Evolutionary conservation across 2,113 vertebrate genomes (phyloP).

Genomic region (Motacilla tschutschensis): DNA sequence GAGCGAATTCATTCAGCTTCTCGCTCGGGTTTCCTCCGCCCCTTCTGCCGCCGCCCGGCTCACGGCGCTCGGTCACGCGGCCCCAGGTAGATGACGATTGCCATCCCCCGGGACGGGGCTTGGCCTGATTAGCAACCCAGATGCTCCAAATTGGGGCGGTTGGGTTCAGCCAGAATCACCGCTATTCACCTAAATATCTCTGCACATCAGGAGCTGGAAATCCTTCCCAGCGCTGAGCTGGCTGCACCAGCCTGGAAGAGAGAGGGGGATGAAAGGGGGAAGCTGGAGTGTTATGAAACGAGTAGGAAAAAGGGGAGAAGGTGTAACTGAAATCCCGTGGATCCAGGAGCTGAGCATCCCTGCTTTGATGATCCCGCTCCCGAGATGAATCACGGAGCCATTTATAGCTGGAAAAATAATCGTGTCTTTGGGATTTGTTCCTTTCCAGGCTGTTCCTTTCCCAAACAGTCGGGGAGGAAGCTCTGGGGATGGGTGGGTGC

Average conservation of each 20-base stretch:
- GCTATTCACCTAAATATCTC: background rate
- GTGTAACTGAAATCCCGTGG: background rate
- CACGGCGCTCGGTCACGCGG: background rate
- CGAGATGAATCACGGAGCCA: background rate
- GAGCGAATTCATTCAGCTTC: conserved; percentile 40
- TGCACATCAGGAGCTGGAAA: background rate
- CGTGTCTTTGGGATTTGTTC: background rate
- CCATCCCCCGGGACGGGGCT: background rate
- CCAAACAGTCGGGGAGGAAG: background rate
- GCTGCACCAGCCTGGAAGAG: background rate
- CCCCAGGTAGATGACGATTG: conserved; percentile 37
- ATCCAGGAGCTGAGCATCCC: background rate
- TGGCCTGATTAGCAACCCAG: background rate
- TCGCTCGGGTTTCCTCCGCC: background rate
- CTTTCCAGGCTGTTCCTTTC: background rate
- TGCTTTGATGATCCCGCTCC: background rate
- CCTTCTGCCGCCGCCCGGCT: background rate
- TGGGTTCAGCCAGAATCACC: background rate
- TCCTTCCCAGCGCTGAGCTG: background rate
- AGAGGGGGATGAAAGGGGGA: background rate
- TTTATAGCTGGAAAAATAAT: background rate
- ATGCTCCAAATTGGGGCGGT: background rate
- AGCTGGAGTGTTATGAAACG: conserved; percentile 36
- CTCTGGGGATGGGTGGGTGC: background rate
- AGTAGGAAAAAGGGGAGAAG: background rate